Percentiles rank a stretch among this genome's conserved stretches.
These are phyloP conservation scores for Pelmatolapia mariae DNA, from an alignment of 2,113 vertebrate species.

Conservation along the genomic window DNA sequence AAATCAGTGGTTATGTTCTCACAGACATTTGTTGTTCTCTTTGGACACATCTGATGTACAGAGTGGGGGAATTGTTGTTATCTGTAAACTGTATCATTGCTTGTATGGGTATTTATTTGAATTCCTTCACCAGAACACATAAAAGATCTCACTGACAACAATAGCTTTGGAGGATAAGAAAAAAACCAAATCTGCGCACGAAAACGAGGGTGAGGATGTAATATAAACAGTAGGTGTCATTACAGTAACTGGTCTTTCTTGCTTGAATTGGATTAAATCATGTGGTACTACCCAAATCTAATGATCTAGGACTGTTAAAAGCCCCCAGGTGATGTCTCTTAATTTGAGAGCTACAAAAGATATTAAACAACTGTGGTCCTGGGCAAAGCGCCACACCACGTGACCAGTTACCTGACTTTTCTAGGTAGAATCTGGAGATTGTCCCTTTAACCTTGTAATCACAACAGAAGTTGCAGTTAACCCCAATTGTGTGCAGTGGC, in stretches of 20 bases:
- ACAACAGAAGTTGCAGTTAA: not conserved
- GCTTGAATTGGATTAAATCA: not conserved
- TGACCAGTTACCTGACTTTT: not conserved
- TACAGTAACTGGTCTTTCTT: not conserved
- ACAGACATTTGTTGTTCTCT: constrained; percentile 17
- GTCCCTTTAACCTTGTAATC: not conserved
- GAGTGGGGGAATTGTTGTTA: not conserved
- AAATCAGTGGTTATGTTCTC: constrained; percentile 19
- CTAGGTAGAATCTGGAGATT: not conserved
- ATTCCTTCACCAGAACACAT: not conserved
- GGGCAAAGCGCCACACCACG: not conserved
- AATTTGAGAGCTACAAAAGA: not conserved
- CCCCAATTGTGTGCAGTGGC: not conserved
- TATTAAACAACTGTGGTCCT: not conserved
- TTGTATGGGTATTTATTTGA: not conserved
- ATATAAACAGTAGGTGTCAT: not conserved
- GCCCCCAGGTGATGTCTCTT: not conserved
- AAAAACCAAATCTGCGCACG: not conserved
- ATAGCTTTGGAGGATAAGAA: not conserved
- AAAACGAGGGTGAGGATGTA: not conserved
- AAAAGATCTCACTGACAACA: not conserved
- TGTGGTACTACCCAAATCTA: not conserved
- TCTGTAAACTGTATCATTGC: not conserved
- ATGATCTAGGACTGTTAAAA: not conserved
- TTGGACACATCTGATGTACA: constrained; percentile 16